Conservation (phyloP, 2,888 invertebrate species). For the Eupeodes luniger region DNA sequence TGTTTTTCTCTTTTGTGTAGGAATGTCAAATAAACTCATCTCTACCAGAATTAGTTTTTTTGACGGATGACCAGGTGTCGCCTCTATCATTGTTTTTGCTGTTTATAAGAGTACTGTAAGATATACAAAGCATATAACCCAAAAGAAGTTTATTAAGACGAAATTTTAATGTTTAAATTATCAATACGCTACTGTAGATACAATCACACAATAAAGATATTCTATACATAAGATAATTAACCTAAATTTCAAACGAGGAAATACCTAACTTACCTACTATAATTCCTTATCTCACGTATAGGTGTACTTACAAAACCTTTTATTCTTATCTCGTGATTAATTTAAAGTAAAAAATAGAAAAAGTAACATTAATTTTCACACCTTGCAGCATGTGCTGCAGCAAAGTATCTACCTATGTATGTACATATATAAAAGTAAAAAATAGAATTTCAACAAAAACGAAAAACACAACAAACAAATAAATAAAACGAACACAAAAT, state of each 20-base stretch:
- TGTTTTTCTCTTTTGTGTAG: too few relatives aligned
- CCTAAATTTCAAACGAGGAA: constrained; percentile 27
- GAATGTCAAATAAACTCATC: too few relatives aligned
- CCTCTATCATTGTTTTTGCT: too few relatives aligned
- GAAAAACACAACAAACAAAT: neutral
- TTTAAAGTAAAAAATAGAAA: constrained; percentile 37
- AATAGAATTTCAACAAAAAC: constrained; percentile 50
- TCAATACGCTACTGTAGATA: neutral
- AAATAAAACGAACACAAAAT: constrained; percentile 51
- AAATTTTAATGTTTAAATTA: neutral
- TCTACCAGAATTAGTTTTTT: too few relatives aligned
- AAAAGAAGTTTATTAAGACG: too few relatives aligned
- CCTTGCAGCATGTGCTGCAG: constrained; percentile 66
- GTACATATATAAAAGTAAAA: constrained; percentile 25
- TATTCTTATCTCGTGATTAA: constrained; percentile 66
- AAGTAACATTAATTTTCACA: constrained; percentile 52
- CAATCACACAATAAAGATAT: neutral
- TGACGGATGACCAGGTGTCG: too few relatives aligned
- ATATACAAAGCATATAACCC: too few relatives aligned
- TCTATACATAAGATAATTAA: constrained; percentile 4
- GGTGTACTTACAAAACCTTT: neutral
- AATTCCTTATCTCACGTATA: neutral
- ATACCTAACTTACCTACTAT: neutral
- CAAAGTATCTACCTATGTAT: neutral
- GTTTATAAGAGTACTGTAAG: too few relatives aligned